These are phyloP conservation scores for Myrmophylax atrothorax DNA, from an alignment of 2,113 vertebrate genomes.

Conservation along the genomic window DNA sequence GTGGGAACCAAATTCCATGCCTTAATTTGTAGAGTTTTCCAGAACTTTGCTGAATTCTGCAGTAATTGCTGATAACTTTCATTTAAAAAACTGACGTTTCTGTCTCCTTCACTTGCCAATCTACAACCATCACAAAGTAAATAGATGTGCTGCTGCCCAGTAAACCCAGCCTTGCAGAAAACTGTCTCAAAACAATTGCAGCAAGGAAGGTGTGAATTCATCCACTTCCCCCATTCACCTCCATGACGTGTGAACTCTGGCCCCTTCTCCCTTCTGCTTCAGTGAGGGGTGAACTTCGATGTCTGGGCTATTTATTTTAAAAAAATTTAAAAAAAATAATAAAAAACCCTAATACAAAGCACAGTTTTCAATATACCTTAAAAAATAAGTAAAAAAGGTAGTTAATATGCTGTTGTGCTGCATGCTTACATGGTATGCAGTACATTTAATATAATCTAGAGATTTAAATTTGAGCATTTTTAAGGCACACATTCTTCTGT, in stretches of 20 bases:
- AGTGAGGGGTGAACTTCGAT: neutral
- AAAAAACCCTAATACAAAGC: neutral
- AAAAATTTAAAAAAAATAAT: neutral
- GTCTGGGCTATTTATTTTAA: neutral
- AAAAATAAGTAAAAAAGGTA: neutral
- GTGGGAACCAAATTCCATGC: neutral
- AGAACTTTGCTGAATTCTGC: slow-evolving; percentile 25
- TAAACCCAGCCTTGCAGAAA: slow-evolving; percentile 53
- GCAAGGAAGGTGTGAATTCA: slow-evolving; percentile 47
- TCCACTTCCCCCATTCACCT: slow-evolving; percentile 25
- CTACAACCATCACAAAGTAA: slow-evolving; percentile 41
- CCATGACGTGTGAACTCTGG: slow-evolving; percentile 24
- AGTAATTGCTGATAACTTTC: slow-evolving; percentile 35
- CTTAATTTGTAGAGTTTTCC: neutral
- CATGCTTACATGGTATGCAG: neutral
- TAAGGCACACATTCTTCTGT: neutral
- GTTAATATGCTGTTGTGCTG: neutral
- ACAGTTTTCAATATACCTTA: neutral
- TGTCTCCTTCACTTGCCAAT: slow-evolving; percentile 52
- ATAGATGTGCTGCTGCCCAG: slow-evolving; percentile 46
- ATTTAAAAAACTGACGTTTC: slow-evolving; percentile 10
- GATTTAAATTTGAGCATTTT: neutral
- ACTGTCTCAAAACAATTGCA: slow-evolving; percentile 51
- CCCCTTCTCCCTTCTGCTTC: neutral
- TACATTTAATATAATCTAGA: neutral